phyloP scores from a whole-genome alignment of 1,140 invertebrate species.

The Asbolus verrucosus region DNA sequence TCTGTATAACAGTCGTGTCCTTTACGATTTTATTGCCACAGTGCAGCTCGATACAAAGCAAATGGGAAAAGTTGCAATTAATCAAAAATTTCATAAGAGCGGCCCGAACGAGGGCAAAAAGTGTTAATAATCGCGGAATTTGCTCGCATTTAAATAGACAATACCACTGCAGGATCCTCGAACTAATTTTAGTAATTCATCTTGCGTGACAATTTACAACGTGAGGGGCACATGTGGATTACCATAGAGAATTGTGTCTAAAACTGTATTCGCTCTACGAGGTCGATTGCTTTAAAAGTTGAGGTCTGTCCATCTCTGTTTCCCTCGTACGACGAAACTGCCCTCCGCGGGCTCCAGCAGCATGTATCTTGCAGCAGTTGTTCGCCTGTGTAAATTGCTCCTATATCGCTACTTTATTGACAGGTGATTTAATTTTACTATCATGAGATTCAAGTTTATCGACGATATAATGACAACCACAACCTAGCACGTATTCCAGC shows the following conservation, averaged over 20 bases:
- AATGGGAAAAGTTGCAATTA: constrained; percentile 25
- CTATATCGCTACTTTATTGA: constrained; percentile 34
- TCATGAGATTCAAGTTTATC: constrained; percentile 28
- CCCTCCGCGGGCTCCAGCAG: not conserved
- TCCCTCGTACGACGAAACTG: not conserved
- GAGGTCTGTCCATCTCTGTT: constrained; percentile 29
- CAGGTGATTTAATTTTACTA: constrained; percentile 37
- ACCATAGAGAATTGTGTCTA: constrained; percentile 29
- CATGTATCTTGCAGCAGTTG: constrained; percentile 33
- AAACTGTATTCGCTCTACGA: constrained; percentile 34
- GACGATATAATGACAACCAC: constrained; percentile 22
- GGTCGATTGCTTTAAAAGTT: constrained; percentile 35
- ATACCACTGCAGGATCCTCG: constrained; percentile 5
- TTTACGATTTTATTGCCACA: constrained; percentile 26
- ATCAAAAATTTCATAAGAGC: constrained; percentile 32
- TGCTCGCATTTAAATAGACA: constrained; percentile 17
- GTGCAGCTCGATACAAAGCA: not conserved
- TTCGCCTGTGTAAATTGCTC: constrained; percentile 35
- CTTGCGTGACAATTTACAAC: constrained; percentile 43
- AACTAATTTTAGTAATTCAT: constrained; percentile 33
- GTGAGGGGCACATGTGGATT: constrained; percentile 33
- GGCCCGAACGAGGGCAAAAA: not conserved
- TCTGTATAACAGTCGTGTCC: no score
- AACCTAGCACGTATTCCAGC: not conserved
- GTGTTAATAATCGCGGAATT: constrained; percentile 26